Evolutionary conservation across 2,113 vertebrate species (phyloP).

Genomic region (Spea multiplicata): DNA sequence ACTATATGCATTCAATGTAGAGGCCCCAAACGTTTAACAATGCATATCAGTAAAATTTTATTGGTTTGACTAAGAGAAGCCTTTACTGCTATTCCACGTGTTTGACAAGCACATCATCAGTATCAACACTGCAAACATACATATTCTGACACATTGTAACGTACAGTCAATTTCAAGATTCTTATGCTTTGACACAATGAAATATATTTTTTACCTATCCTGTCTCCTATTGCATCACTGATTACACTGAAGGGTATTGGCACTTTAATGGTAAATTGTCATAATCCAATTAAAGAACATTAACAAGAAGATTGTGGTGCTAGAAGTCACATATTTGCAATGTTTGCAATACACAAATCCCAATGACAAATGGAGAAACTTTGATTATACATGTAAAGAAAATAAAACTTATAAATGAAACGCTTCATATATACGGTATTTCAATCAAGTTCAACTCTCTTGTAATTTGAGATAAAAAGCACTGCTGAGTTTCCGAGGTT

Average conservation of each 20-base stretch:
- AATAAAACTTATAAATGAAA: neutral
- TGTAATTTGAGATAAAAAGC: slow-evolving; percentile 30
- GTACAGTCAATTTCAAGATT: too few relatives aligned
- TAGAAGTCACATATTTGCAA: neutral
- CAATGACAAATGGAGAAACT: neutral
- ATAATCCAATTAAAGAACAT: neutral
- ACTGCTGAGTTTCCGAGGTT: slow-evolving; percentile 8
- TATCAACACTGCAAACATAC: too few relatives aligned
- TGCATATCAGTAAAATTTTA: too few relatives aligned
- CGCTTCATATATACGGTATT: slow-evolving; percentile 2
- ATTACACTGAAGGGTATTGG: neutral
- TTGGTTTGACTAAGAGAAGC: too few relatives aligned
- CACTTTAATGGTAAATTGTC: neutral
- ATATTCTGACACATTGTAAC: too few relatives aligned
- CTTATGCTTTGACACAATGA: too few relatives aligned
- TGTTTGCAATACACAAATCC: neutral
- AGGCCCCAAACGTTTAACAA: too few relatives aligned
- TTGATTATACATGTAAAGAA: slow-evolving; percentile 7
- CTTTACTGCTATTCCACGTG: too few relatives aligned
- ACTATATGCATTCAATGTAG: too few relatives aligned
- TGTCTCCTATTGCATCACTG: neutral
- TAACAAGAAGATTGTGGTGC: neutral
- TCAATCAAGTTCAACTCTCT: slow-evolving; percentile 33
- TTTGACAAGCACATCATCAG: too few relatives aligned
- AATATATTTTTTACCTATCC: neutral